These are phyloP conservation scores for Microtus montanus DNA, from an alignment of 2,113 vertebrate genomes.

Conservation along the genomic window DNA sequence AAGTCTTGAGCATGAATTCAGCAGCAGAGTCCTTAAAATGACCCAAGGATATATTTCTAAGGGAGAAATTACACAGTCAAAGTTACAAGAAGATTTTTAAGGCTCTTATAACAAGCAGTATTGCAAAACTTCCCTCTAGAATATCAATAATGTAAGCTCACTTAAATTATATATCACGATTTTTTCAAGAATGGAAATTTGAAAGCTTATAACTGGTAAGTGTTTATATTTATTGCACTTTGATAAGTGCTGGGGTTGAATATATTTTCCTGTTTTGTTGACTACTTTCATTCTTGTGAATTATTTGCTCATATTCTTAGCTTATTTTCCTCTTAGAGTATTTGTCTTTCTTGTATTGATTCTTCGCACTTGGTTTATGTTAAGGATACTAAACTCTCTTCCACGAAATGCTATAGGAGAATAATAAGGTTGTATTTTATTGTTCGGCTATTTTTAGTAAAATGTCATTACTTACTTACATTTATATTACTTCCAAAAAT, in stretches of 20 bases:
- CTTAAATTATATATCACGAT: not conserved
- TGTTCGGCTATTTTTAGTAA: conserved; percentile 26
- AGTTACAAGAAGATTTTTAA: not conserved
- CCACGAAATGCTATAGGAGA: not conserved
- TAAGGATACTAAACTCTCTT: conserved; percentile 40
- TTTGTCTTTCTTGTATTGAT: not conserved
- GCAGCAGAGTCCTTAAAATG: not conserved
- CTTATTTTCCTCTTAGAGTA: not conserved
- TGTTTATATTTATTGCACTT: not conserved
- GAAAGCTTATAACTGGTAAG: not conserved
- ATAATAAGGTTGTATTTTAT: not conserved
- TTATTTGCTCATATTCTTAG: conserved; percentile 20
- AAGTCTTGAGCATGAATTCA: not conserved
- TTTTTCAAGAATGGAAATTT: conserved; percentile 11
- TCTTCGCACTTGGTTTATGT: not conserved
- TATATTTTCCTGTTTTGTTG: not conserved
- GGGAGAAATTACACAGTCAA: conserved; percentile 30
- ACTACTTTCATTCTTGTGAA: not conserved
- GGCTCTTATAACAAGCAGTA: not conserved
- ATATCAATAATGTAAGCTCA: not conserved
- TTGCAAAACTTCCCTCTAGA: not conserved
- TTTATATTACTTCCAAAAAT: conserved; percentile 22
- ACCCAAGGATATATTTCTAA: conserved; percentile 21
- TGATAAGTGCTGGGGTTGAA: not conserved
- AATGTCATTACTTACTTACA: not conserved